Evolutionary conservation across 1,140 invertebrate species (phyloP), one percentile per base, ranked within the genome.

Genomic region (Gonatopus flavifemur): DNA sequence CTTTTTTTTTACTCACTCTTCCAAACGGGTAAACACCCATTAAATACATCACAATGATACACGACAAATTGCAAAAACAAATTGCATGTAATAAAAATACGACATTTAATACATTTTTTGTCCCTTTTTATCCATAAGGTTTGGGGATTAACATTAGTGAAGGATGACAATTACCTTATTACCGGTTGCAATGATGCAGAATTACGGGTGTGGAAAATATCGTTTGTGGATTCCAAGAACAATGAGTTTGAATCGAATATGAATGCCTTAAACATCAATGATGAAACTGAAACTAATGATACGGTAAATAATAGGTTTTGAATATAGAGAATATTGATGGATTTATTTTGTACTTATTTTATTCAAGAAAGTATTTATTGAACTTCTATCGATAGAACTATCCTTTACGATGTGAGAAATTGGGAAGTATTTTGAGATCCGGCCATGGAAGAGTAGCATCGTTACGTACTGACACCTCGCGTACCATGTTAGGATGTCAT

Each of bases 151-250:
- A 82, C 83, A n/a, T 70, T 98, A 21, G 67, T 90, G 18, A 88
- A 88, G 67, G 77, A 92, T 56, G 90, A 91, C 57, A 82, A 84
- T 52, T 87, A 91, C 66, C 79, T 98, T 50, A 83, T 98, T 16
- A 91, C 91, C 30, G 96, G 94, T 9, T 89, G 86, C 50, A 85
- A 85, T 51, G 93, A 96, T 67, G 85, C 84, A 60, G 88, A 93
- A 73, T 76, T 98, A 35, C 78, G 87, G 59, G 88, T 97, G 1
- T 98, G 91, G 86, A 88, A 87, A 67, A 73, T 90, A 54, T 59
- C 30, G 40, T 69, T 62, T 8, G 44, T 54, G 24, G 57, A 70
- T 43, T 18, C 37, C 8, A 47, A 49, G 10, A 42, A 38, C 25
- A 77, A 74, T 32, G 70, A 81, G 45, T 77, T 80, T 59, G 69